These are phyloP conservation scores for Glossosoma conforme DNA, from an alignment of 1,140 invertebrate species.

Conservation along the genomic window DNA sequence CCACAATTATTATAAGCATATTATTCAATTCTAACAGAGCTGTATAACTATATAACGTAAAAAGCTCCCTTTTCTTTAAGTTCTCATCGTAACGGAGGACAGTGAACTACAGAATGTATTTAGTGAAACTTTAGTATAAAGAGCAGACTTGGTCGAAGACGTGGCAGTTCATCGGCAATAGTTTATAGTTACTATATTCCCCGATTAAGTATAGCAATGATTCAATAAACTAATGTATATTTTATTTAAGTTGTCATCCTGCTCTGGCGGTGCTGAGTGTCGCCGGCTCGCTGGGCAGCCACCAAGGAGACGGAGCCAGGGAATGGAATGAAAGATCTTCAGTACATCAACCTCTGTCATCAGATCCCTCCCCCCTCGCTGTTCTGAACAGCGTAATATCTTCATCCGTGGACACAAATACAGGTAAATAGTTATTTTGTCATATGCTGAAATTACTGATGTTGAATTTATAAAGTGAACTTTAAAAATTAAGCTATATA, in stretches of 20 bases:
- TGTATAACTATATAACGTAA: too few relatives aligned
- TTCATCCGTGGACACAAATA: constrained; percentile 26
- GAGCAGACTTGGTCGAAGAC: too few relatives aligned
- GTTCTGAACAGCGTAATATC: constrained; percentile 27
- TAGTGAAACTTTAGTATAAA: too few relatives aligned
- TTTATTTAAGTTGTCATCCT: constrained; percentile 34
- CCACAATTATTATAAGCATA: too few relatives aligned
- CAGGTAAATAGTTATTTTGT: constrained; percentile 15
- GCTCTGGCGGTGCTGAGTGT: constrained; percentile 9
- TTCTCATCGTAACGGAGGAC: too few relatives aligned
- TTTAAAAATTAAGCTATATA: too few relatives aligned
- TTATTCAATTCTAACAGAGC: too few relatives aligned
- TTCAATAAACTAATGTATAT: constrained; percentile 10
- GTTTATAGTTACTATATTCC: too few relatives aligned
- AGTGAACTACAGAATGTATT: too few relatives aligned
- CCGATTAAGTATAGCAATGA: too few relatives aligned
- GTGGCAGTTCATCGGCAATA: too few relatives aligned
- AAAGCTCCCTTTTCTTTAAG: too few relatives aligned
- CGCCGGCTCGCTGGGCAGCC: neutral
- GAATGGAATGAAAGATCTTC: constrained; percentile 16
- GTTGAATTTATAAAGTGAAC: neutral
- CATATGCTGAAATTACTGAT: neutral
- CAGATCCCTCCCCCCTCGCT: constrained; percentile 21
- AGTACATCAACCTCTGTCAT: neutral
- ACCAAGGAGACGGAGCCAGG: neutral